Evolutionary conservation across 2,888 invertebrate genomes (phyloP).

Genomic region (Temnothorax rugatulus): DNA sequence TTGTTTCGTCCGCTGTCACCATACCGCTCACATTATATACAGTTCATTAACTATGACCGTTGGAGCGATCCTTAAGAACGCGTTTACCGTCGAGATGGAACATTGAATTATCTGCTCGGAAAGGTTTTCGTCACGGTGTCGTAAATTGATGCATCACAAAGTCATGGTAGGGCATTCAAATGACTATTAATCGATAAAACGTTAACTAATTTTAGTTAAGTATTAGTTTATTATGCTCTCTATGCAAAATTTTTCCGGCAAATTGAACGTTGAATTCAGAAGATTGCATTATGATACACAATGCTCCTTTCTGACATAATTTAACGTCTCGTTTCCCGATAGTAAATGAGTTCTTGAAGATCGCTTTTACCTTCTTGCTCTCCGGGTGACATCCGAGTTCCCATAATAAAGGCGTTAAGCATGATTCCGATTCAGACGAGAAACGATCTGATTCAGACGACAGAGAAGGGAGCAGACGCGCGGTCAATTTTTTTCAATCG

Average conservation of each 20-base stretch:
- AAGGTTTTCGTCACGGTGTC: background rate
- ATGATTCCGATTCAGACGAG: conserved; percentile 73
- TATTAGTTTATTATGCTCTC: background rate
- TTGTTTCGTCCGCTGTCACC: conserved; percentile 68
- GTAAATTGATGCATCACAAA: background rate
- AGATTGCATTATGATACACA: background rate
- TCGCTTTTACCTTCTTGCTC: background rate
- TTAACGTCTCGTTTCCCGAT: background rate
- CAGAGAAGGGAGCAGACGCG: background rate
- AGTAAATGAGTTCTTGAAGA: conserved; percentile 6
- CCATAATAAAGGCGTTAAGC: conserved; percentile 49
- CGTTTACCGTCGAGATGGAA: background rate
- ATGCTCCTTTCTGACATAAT: background rate
- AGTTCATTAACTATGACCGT: conserved; percentile 32
- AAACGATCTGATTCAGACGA: conserved; percentile 58
- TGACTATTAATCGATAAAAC: background rate
- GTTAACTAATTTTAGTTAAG: conserved; percentile 12
- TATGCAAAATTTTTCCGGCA: background rate
- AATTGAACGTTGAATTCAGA: background rate
- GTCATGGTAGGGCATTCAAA: background rate
- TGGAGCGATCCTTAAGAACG: conserved; percentile 7
- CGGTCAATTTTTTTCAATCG: background rate
- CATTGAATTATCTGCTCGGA: conserved; percentile 29
- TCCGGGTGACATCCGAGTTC: conserved; percentile 1
- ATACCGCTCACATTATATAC: conserved; percentile 44